Evolutionary conservation across 37 sponge, comb jelly and placozoan genomes (phyloP), one percentile per base, ranked within the genome.

Genomic region (Eunapius fragilis): DNA sequence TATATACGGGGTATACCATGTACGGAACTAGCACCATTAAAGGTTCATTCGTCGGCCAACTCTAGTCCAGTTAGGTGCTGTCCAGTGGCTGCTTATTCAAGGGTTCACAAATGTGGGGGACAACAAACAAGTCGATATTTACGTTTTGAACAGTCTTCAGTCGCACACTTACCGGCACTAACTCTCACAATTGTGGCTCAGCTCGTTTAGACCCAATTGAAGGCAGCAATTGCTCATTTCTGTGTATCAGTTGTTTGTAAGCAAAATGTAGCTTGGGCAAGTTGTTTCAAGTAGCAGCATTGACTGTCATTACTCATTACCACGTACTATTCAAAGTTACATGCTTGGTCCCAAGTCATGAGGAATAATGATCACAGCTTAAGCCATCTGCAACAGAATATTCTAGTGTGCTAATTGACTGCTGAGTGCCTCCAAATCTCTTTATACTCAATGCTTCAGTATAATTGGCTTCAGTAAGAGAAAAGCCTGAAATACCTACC

Each of bases 281-380:
- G 23, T 50, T 75, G 69, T 14, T 76, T 84, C 76, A 84, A 12
- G 85, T 76, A 84, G 68, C 76, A 84, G 25, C 77, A 76, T 67
- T 84, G 85, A 74, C 76, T 75, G 58, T 76, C 85, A 25, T 34
- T 48, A 33, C 74, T 76, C 67, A 84, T n/a, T n/a, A n/a, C n/a
- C n/a, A n/a, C n/a, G 23, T 32, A 84, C 69, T 17, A 84, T 32
- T 50, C 77, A 69, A 31, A 84, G 36, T 25, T 75, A 75, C 25
- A 32, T 30, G 49, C 69, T 84, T 25, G 85, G 12, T 27, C 25
- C 23, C 26, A 45, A 28, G 72, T 84, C 17, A 24, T 74, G 33
- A 38, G 85, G 85, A 36, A 75, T 84, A 36, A 5, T 47, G 3
- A 75, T 36, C 5, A 25, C 47, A 45, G 47, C 47, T 11, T 4